Base-by-base conservation (phyloP, 64 coral and sea anemone species). In the Dendronephthya gigantea region DNA sequence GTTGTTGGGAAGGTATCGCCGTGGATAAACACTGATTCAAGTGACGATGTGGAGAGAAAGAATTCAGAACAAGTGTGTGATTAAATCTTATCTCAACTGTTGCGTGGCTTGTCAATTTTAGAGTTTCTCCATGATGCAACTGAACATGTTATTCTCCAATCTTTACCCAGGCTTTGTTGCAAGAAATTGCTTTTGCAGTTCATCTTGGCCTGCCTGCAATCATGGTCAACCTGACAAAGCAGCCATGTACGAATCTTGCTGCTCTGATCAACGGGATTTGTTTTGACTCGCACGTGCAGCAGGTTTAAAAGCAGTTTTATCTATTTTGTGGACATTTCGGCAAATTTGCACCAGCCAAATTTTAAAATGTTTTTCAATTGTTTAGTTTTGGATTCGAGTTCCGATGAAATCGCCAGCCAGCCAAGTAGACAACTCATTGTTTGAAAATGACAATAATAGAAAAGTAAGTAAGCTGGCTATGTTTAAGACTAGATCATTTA, bases 1-100 rank as follows among this genome's bases (percentile, higher is more conserved):
- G 86, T 98, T 88, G 95, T 98, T 85, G 95, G 95, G 22, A 98
- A 93, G 88, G 86, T 87, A 23, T 98, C 95, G 40, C 95, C 95
- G n/a, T 98, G 95, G 95, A 59, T 98, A 9, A 88, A 98, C 34
- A 68, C 93, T 8, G 95, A 93, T 86, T 91, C 95, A 34, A 37
- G 31, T 22, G 91, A 92, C 75, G 92, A 98, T 47, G 86, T 76
- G 48, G 89, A 90, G 37, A 72, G 92, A 35, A 98, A 93, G 66
- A 98, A 98, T 49, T 98, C 95, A 30, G 95, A 98, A 50, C 89
- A 88, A 43, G 95, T 98, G 84, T 34, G 29, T 36, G 10, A 36
- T 45, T 45, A 6, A 4, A 45, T 11, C 11, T 11, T 45, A 11
- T 45, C 41, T 11, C 11, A 11, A 11, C 41, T 11, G 11, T 11